Percentiles rank a stretch among this genome's conserved stretches.
These are phyloP conservation scores for Callithrix jacchus DNA, from an alignment of 2,113 vertebrate genomes.

Conservation along the genomic window DNA sequence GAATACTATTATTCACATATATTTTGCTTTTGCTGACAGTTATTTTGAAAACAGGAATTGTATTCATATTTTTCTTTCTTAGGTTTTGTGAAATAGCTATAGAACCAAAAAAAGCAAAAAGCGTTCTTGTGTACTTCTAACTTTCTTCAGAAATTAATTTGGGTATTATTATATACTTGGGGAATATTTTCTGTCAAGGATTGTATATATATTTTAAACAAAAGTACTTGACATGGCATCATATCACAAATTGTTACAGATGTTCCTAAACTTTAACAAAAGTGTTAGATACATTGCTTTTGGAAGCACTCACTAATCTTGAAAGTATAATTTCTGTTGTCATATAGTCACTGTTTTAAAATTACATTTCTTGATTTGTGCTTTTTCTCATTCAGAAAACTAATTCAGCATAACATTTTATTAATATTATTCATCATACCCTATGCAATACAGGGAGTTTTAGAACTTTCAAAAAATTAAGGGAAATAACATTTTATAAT, in stretches of 20 bases:
- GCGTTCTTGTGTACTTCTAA: not conserved
- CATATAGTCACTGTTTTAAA: not conserved
- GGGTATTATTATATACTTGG: not conserved
- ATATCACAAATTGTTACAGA: not conserved
- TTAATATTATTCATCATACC: not conserved
- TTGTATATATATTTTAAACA: not conserved
- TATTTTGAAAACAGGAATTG: not conserved
- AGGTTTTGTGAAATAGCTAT: not conserved
- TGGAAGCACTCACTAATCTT: not conserved
- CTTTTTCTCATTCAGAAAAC: not conserved
- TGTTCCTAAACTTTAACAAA: not conserved
- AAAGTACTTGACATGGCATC: not conserved
- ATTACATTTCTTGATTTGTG: not conserved
- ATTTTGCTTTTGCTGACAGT: not conserved
- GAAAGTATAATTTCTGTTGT: not conserved
- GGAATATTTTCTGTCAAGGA: not conserved
- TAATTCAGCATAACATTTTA: not conserved
- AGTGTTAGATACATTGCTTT: not conserved
- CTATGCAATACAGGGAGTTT: not conserved
- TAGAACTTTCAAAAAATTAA: not conserved
- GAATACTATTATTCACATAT: not conserved
- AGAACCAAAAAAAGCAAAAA: not conserved
- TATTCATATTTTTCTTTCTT: not conserved
- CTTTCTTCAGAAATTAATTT: conserved; percentile 7
- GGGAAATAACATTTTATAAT: not conserved